These are phyloP conservation scores for Slavum lentiscoides DNA, from an alignment of 2,888 invertebrate species.

Conservation along the genomic window DNA sequence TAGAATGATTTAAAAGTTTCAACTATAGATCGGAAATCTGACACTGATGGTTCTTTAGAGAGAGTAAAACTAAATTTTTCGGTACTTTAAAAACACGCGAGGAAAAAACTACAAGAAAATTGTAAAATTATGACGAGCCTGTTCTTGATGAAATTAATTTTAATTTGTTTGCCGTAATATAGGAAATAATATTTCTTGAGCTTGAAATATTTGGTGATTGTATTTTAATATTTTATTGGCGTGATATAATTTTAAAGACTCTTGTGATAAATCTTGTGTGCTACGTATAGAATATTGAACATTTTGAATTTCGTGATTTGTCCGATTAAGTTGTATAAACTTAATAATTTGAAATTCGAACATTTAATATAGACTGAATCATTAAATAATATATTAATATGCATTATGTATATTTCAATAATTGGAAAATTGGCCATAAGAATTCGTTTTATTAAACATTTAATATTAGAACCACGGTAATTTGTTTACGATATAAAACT, in stretches of 20 bases:
- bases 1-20: too few relatives aligned
- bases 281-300: neutral
- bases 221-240: neutral
- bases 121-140: too few relatives aligned
- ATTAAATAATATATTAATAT: neutral
- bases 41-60: too few relatives aligned
- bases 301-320: too few relatives aligned
- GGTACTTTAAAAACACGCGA: too few relatives aligned
- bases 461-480: too few relatives aligned
- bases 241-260: neutral
- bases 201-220: neutral
- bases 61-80: too few relatives aligned
- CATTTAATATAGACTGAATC: neutral
- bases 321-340: too few relatives aligned
- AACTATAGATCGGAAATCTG: too few relatives aligned
- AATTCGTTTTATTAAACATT: neutral
- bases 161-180: neutral
- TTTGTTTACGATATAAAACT: too few relatives aligned
- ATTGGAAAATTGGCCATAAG: neutral
- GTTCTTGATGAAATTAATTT: neutral
- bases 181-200: neutral
- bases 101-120: too few relatives aligned
- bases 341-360: neutral
- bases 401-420: neutral
- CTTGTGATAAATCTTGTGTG: neutral